Conservation (phyloP, 2,888 invertebrate genomes). For the Latrodectus hesperus region DNA sequence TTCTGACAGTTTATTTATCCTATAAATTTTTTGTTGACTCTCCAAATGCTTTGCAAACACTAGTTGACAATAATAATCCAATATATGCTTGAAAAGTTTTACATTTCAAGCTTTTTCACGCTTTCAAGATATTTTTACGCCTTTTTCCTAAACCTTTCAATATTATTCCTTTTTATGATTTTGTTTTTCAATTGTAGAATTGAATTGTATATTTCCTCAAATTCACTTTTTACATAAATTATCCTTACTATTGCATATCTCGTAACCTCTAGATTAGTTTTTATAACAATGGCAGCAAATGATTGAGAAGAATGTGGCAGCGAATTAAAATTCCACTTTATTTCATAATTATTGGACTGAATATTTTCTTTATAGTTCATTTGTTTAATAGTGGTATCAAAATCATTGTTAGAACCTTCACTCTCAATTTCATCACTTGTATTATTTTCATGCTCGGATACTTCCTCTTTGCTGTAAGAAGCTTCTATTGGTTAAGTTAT, state of each 20-base stretch:
- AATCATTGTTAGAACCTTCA: not conserved
- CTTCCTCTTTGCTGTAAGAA: constrained; percentile 26
- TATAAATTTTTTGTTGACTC: not conserved
- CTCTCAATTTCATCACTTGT: constrained; percentile 33
- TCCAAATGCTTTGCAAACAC: constrained; percentile 4
- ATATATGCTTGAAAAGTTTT: constrained; percentile 29
- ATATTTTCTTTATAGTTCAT: constrained; percentile 7
- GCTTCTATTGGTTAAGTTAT: not conserved
- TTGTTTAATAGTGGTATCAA: constrained; percentile 9
- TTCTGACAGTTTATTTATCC: not conserved
- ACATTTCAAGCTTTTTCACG: not conserved
- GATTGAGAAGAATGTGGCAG: constrained; percentile 7
- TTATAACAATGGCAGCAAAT: constrained; percentile 25
- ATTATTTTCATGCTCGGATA: constrained; percentile 24
- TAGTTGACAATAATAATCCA: constrained; percentile 29
- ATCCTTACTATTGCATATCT: constrained; percentile 20
- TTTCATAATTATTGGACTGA: not conserved
- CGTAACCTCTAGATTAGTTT: constrained; percentile 19
- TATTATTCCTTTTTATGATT: constrained; percentile 4
- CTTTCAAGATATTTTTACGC: not conserved
- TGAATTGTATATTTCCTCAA: constrained; percentile 26
- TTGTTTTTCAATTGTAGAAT: constrained; percentile 30
- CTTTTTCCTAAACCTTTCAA: not conserved
- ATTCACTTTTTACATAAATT: not conserved
- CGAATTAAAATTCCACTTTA: not conserved